phyloP scores from a whole-genome alignment of 1,140 invertebrate species.

The Tetramorium simillimum region DNA sequence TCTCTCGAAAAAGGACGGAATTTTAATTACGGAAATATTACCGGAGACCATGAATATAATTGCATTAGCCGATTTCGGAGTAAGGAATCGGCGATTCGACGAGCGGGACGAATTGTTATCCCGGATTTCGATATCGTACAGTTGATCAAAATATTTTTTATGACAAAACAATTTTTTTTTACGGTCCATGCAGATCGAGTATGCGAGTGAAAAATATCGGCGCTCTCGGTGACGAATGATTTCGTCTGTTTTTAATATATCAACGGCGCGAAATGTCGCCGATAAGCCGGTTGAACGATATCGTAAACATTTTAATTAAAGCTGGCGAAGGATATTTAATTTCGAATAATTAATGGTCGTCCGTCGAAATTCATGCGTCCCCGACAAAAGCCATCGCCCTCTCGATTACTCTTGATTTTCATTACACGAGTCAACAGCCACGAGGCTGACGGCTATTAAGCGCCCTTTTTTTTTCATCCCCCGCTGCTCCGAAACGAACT shows the following conservation, averaged over 20 bases:
- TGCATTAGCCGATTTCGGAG: constrained; percentile 76
- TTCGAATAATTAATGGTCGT: constrained; percentile 83
- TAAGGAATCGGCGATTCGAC: constrained; percentile 14
- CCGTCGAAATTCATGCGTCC: constrained; percentile 77
- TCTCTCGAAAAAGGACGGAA: constrained; percentile 74
- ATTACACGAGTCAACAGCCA: constrained; percentile 75
- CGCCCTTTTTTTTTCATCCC: constrained; percentile 61
- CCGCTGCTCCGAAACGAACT: constrained; percentile 59
- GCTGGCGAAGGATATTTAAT: constrained; percentile 82
- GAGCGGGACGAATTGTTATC: neutral
- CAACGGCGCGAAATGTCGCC: constrained; percentile 61
- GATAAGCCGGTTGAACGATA: constrained; percentile 68
- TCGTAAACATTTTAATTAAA: constrained; percentile 84
- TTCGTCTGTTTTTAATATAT: constrained; percentile 69
- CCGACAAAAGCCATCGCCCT: constrained; percentile 73
- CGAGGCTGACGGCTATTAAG: constrained; percentile 71
- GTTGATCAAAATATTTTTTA: neutral
- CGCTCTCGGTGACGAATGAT: constrained; percentile 67
- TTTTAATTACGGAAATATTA: constrained; percentile 85
- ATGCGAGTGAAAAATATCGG: constrained; percentile 11
- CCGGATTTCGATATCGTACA: neutral
- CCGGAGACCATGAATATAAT: constrained; percentile 77
- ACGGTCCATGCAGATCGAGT: neutral
- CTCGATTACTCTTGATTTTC: constrained; percentile 79
- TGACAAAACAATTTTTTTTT: neutral